Evolutionary conservation across 2,888 invertebrate species (phyloP).

Genomic region (Lasioglossum vierecki): DNA sequence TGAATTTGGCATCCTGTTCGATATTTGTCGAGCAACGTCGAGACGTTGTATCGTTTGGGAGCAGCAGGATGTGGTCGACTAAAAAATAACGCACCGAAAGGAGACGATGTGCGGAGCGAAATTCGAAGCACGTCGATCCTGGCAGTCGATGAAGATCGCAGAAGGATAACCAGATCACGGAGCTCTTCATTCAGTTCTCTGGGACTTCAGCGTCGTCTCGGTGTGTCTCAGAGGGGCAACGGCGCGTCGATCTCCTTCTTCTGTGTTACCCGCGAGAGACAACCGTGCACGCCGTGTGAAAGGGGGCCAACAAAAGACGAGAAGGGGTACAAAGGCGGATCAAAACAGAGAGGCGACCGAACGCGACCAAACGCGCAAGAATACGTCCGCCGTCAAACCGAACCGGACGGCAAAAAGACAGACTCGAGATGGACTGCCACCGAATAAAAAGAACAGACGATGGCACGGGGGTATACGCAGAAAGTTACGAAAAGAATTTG

Average conservation of each 20-base stretch:
- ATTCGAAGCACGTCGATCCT: slow-evolving; percentile 49
- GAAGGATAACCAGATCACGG: slow-evolving; percentile 56
- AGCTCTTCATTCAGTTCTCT: slow-evolving; percentile 48
- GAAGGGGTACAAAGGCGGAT: slow-evolving; percentile 11
- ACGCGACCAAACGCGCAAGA: slow-evolving; percentile 16
- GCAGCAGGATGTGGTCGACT: not conserved
- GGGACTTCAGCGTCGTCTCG: slow-evolving; percentile 21
- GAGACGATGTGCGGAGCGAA: slow-evolving; percentile 36
- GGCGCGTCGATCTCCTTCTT: not conserved
- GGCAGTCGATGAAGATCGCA: slow-evolving; percentile 53
- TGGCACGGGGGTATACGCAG: not conserved
- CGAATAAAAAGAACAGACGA: not conserved
- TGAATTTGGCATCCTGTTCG: not conserved
- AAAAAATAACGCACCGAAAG: slow-evolving; percentile 26
- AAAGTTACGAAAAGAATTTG: not conserved
- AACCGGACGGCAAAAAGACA: slow-evolving; percentile 24
- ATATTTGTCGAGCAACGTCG: not conserved
- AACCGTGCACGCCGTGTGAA: slow-evolving; percentile 28
- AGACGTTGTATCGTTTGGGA: not conserved
- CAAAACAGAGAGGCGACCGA: slow-evolving; percentile 36
- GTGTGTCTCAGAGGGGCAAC: slow-evolving; percentile 7
- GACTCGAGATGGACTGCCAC: slow-evolving; percentile 10
- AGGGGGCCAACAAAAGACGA: slow-evolving; percentile 13
- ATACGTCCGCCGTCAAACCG: slow-evolving; percentile 28
- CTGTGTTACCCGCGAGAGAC: slow-evolving; percentile 43